These are phyloP conservation scores for Tetrax tetrax DNA, from an alignment of 2,113 vertebrate genomes.

Conservation along the genomic window DNA sequence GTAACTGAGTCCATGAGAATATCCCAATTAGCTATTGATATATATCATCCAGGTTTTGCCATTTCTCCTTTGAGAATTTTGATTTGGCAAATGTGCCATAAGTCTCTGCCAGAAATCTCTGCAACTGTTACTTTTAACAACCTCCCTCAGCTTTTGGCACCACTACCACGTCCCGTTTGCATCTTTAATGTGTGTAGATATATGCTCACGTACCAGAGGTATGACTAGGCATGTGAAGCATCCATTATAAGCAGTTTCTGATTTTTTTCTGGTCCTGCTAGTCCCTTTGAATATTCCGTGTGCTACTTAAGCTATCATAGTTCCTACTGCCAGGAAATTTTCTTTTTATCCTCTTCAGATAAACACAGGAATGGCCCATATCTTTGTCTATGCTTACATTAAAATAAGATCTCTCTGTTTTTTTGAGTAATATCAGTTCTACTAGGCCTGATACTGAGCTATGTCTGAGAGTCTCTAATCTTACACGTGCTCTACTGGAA, in stretches of 20 bases:
- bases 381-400: not conserved
- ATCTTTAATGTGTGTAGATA: conserved; percentile 26
- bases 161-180: not conserved
- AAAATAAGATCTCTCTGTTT: not conserved
- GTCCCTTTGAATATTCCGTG: not conserved
- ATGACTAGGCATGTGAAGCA: not conserved
- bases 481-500: not conserved
- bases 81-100: too few species aligned
- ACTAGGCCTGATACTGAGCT: not conserved
- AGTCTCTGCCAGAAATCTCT: not conserved
- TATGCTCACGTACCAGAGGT: not conserved
- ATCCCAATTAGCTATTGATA: not conserved
- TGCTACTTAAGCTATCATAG: not conserved
- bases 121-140: not conserved
- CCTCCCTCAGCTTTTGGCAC: not conserved
- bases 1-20: not conserved
- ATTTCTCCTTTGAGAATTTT: not conserved
- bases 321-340: not conserved
- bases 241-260: conserved; percentile 36
- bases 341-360: not conserved
- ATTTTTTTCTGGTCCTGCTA: not conserved
- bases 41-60: not conserved
- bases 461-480: not conserved
- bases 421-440: not conserved
- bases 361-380: not conserved